phyloP scores from a whole-genome alignment of 2,888 invertebrate species.

The Drosophila barbarae region DNA sequence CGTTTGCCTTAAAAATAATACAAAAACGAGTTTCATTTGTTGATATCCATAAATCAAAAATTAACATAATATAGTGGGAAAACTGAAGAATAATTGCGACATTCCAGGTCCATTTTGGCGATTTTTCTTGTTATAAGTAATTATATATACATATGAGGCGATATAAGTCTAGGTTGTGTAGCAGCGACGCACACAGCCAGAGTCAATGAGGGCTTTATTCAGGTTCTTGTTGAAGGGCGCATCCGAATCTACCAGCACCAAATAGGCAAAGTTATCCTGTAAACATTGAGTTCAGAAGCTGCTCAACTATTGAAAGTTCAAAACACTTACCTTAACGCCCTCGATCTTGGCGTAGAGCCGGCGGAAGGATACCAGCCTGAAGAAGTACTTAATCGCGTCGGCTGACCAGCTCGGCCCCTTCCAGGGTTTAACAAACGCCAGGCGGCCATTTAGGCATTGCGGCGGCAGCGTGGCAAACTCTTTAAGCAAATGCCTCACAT shows the following conservation, averaged over 20 bases:
- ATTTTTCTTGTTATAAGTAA: not conserved
- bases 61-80: not conserved
- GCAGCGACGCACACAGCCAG: slow-evolving; percentile 51
- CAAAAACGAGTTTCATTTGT: slow-evolving; percentile 32
- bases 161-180: slow-evolving; percentile 10
- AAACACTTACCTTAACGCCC: slow-evolving; percentile 57
- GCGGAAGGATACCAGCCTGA: slow-evolving; percentile 57
- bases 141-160: not conserved
- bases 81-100: not conserved
- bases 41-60: not conserved
- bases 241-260: slow-evolving; percentile 71
- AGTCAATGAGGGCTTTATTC: slow-evolving; percentile 40
- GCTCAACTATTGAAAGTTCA: not conserved
- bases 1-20: slow-evolving; percentile 77
- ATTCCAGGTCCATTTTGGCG: not conserved
- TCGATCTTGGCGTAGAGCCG: slow-evolving; percentile 68
- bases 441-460: slow-evolving; percentile 67
- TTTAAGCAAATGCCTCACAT: slow-evolving; percentile 66
- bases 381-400: slow-evolving; percentile 64
- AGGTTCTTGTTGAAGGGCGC: slow-evolving; percentile 18
- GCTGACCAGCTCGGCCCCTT: slow-evolving; percentile 62
- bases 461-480: slow-evolving; percentile 66
- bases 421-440: slow-evolving; percentile 68
- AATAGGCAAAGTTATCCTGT: slow-evolving; percentile 59
- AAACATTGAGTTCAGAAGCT: not conserved